These are phyloP conservation scores for Ptychoptera albimana DNA, from an alignment of 2,888 invertebrate species.

Conservation along the genomic window DNA sequence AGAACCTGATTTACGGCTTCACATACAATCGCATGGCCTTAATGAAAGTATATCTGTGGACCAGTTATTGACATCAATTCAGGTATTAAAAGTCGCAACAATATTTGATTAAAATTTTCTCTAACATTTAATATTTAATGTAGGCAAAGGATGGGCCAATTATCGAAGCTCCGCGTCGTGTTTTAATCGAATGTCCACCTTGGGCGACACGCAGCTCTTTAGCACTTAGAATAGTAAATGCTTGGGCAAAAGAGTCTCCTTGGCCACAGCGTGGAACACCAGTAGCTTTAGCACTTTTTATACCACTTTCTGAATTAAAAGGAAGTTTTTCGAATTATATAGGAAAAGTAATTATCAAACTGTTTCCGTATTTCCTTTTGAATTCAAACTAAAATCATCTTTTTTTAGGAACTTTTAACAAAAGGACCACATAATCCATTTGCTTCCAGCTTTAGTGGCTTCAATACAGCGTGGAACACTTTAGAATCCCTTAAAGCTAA, in stretches of 20 bases:
- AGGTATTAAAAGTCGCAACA: slow-evolving; percentile 22
- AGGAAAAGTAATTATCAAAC: slow-evolving; percentile 15
- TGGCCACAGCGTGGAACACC: slow-evolving; percentile 27
- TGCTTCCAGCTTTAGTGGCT: slow-evolving; percentile 18
- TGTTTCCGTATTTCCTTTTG: neutral
- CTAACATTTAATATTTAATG: slow-evolving; percentile 1
- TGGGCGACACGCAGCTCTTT: slow-evolving; percentile 36
- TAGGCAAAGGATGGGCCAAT: slow-evolving; percentile 33
- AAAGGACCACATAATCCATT: slow-evolving; percentile 23
- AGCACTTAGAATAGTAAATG: slow-evolving; percentile 34
- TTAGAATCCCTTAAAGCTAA: slow-evolving; percentile 32
- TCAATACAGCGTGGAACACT: slow-evolving; percentile 31
- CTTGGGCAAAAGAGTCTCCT: slow-evolving; percentile 34
- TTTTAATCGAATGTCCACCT: slow-evolving; percentile 36
- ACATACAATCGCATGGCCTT: slow-evolving; percentile 20
- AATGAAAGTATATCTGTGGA: slow-evolving; percentile 25
- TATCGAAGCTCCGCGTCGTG: slow-evolving; percentile 34
- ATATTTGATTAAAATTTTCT: neutral
- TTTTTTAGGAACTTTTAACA: slow-evolving; percentile 29
- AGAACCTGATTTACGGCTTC: slow-evolving; percentile 33
- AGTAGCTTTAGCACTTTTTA: slow-evolving; percentile 33
- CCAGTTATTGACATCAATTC: slow-evolving; percentile 33
- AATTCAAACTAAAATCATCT: neutral
- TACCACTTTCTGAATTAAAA: slow-evolving; percentile 35
- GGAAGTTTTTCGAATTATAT: slow-evolving; percentile 23